Conservation (phyloP, 2,888 invertebrate genomes). For the Drosophila neonasuta region DNA sequence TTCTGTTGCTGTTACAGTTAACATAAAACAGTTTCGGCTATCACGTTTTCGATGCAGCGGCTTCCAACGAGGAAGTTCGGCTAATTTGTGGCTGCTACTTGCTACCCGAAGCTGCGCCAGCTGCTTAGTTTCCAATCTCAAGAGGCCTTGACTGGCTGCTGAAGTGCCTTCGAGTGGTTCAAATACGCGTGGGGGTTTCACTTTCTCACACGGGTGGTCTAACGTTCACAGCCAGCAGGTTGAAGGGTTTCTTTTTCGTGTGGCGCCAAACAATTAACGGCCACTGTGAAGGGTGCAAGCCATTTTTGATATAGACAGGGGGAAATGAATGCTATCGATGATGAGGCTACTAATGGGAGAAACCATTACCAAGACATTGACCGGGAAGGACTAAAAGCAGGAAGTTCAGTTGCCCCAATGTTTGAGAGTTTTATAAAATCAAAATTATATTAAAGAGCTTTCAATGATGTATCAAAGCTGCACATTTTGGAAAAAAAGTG, state of each 20-base stretch:
- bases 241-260: constrained; percentile 33
- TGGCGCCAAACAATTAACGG: constrained; percentile 38
- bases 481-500: too few species aligned
- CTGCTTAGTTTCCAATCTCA: constrained; percentile 43
- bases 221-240: background rate
- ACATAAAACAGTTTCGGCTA: constrained; percentile 7
- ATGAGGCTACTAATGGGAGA: constrained; percentile 3
- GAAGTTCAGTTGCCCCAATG: too few species aligned
- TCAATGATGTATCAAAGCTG: too few species aligned
- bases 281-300: constrained; percentile 11
- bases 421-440: too few species aligned
- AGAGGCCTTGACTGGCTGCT: constrained; percentile 54
- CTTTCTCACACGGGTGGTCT: constrained; percentile 44
- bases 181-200: background rate
- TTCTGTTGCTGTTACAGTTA: constrained; percentile 17
- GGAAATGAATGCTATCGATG: constrained; percentile 10
- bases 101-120: constrained; percentile 46
- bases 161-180: constrained; percentile 49
- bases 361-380: background rate
- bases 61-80: constrained; percentile 32
- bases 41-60: background rate
- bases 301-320: constrained; percentile 11
- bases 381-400: background rate
- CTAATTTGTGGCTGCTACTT: constrained; percentile 59
- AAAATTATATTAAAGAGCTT: too few species aligned